Base-by-base conservation (phyloP, 2,888 invertebrate species). In the Tenthredo notha region DNA sequence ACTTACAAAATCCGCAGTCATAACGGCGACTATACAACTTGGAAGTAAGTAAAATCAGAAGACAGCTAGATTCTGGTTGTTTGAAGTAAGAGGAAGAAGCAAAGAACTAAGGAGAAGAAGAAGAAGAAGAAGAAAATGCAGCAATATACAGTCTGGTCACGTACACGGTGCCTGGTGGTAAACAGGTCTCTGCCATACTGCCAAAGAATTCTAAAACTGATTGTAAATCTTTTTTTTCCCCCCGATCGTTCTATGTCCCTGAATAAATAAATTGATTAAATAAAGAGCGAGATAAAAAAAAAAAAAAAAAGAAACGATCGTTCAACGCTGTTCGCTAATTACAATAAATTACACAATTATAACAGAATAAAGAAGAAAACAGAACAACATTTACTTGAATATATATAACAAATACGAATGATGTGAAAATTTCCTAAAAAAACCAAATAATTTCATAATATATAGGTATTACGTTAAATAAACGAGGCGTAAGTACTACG, bases 61-160 rank as follows among this genome's bases (percentile, higher is more conserved):
- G 25, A 74, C 9, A 47, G 43, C n/a, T n/a, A 74, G 0, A 18
- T 70, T 37, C 37, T 4, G 43, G 74, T 21, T 74, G 40, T 15
- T 12, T 4, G 12, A 65, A 65, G 33, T 72, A 40, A 72, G 33
- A 72, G 25, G 15, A 40, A 72, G 37, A 72, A 72, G 33, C n/a
- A n/a, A 72, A n/a, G 29, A 72, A 72, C 47, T 15, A 21, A 40
- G 18, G 40, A 29, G 12, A 67, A 29, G 1, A 67, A 43, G 74
- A 21, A 40, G 18, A 21, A 29, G 12, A 67, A 29, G 1, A 67
- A 43, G 74, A 80, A 80, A 80, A 61, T 37, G 21, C 61, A 80
- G 61, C 40, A 37, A 80, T 80, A 40, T 61, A 40, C 25, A 61
- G 58, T 80, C 80, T 40, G 80, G 61, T 80, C 80, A 80, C 80